Percentiles rank a stretch among this genome's conserved stretches.
These are phyloP conservation scores for Diadegma fenestrale DNA, from an alignment of 2,888 invertebrate species.

Conservation along the genomic window DNA sequence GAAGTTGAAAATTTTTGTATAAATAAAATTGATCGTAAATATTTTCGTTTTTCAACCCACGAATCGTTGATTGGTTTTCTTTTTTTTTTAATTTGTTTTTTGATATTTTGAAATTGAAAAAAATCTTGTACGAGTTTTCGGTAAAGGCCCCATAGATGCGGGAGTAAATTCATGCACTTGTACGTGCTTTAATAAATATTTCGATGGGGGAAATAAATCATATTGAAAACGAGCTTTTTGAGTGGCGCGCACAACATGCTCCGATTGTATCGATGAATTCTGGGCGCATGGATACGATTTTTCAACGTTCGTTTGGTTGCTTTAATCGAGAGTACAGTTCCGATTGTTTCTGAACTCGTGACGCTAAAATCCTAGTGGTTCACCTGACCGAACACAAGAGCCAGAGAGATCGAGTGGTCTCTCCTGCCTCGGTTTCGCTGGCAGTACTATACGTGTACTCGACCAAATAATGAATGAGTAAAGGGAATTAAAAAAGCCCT, in stretches of 20 bases:
- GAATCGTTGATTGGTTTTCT: neutral
- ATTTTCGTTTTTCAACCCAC: neutral
- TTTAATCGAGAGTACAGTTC: conserved; percentile 41
- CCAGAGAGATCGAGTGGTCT: conserved; percentile 55
- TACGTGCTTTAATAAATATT: neutral
- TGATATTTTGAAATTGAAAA: neutral
- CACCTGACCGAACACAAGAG: conserved; percentile 29
- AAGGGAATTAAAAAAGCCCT: conserved; percentile 33
- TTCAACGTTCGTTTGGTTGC: conserved; percentile 37
- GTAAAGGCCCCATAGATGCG: neutral
- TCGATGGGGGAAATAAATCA: conserved; percentile 7
- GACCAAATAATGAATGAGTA: conserved; percentile 13
- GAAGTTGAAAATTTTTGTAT: neutral
- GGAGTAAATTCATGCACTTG: neutral
- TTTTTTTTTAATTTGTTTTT: neutral
- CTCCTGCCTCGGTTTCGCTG: conserved; percentile 13
- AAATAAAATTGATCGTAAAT: neutral
- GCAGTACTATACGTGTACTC: neutral
- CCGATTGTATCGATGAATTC: conserved; percentile 24
- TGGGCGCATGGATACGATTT: conserved; percentile 30
- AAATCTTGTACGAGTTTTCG: neutral
- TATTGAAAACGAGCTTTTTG: conserved; percentile 51
- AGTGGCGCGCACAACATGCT: conserved; percentile 51
- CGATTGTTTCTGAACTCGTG: conserved; percentile 62
- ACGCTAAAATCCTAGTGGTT: conserved; percentile 37